Evolutionary conservation across 2,113 vertebrate genomes (phyloP).

Genomic region (Junco hyemalis): DNA sequence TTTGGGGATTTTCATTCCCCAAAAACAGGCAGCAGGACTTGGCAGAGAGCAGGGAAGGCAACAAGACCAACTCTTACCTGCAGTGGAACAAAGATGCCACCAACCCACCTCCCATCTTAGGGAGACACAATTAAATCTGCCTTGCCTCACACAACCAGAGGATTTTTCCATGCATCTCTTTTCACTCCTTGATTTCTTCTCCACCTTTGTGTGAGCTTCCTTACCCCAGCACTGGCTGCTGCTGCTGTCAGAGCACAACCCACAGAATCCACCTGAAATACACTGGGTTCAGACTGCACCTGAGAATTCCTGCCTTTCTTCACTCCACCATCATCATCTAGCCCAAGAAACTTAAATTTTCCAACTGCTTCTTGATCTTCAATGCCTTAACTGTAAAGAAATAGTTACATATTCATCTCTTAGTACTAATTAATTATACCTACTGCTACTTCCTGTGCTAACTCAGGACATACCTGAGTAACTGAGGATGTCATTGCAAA

Average conservation of each 20-base stretch:
- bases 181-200: not conserved
- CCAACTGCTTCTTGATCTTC: not conserved
- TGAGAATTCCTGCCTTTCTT: not conserved
- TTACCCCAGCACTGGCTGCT: not conserved
- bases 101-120: not conserved
- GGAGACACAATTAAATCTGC: not conserved
- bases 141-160: not conserved
- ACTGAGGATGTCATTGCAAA: not conserved
- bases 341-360: not conserved
- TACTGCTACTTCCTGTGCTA: not conserved
- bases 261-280: not conserved
- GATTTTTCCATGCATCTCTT: accelerated
- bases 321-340: not conserved
- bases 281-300: not conserved
- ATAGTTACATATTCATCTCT: not conserved
- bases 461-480: not conserved
- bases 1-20: not conserved
- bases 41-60: not conserved
- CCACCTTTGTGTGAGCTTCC: not conserved
- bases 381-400: not conserved
- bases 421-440: not conserved
- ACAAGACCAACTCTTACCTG: not conserved
- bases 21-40: not conserved
- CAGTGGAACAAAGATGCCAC: accelerated
- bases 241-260: not conserved